Percentiles rank a stretch among this genome's conserved stretches.
Conservation (phyloP, 2,113 vertebrate genomes). For the Tetraodon nigroviridis region DNA sequence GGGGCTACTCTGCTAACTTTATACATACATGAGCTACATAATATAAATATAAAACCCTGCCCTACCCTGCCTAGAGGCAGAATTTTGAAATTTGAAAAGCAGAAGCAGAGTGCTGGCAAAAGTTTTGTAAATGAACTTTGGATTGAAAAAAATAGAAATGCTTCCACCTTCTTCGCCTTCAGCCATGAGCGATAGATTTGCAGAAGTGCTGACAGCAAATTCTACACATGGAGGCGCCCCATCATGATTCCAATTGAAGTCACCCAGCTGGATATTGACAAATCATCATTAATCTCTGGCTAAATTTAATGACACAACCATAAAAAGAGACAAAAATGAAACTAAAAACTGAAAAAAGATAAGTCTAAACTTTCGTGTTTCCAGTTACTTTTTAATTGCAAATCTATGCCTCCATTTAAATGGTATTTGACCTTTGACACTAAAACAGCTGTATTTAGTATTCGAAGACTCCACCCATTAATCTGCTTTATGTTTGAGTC, state of each 20-base stretch:
- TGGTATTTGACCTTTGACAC: neutral
- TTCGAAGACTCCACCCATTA: too few species aligned
- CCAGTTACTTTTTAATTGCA: neutral
- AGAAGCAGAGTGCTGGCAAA: constrained; percentile 25
- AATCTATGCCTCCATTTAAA: constrained; percentile 2
- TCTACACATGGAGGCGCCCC: constrained; percentile 20
- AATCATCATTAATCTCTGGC: constrained; percentile 34
- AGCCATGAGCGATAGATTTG: constrained; percentile 26
- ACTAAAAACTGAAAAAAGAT: neutral
- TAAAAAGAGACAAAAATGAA: constrained; percentile 13
- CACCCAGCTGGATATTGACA: constrained; percentile 43
- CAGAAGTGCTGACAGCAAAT: constrained; percentile 46
- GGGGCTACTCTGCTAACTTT: constrained; percentile 1
- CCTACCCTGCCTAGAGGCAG: too few species aligned
- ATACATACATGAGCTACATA: too few species aligned
- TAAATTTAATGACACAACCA: constrained; percentile 18
- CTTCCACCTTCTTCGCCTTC: constrained; percentile 23
- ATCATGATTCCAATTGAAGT: constrained; percentile 42
- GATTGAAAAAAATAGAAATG: constrained; percentile 22
- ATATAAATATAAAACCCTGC: too few species aligned
- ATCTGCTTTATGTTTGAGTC: too few species aligned
- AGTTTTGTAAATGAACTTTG: constrained; percentile 18
- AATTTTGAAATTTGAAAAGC: neutral
- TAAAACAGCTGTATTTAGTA: too few species aligned
- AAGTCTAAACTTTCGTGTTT: constrained; percentile 5